A percentile compares a stretch with the other conserved stretches of the same genome.
These are phyloP conservation scores for Calameuta idolon DNA, from an alignment of 2,888 invertebrate genomes.

Conservation along the genomic window DNA sequence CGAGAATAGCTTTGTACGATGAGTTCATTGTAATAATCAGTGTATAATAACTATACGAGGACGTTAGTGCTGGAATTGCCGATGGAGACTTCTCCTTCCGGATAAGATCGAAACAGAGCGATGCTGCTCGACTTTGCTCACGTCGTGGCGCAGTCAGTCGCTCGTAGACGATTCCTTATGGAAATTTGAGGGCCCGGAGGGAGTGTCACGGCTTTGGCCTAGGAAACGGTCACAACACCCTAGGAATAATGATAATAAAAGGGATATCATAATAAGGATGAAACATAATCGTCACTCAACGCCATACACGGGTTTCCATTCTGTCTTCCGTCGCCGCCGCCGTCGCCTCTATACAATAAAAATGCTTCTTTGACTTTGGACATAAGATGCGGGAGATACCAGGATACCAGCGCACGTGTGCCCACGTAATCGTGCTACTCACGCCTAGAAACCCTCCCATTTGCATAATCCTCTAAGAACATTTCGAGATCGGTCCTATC, in stretches of 20 bases:
- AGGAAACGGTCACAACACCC: constrained; percentile 4
- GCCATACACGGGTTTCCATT: constrained; percentile 13
- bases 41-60: constrained; percentile 22
- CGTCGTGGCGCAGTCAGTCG: background rate
- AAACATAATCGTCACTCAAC: constrained; percentile 19
- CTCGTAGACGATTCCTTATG: constrained; percentile 22
- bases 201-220: background rate
- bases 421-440: background rate
- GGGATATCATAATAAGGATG: constrained; percentile 18
- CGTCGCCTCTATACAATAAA: background rate
- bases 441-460: background rate
- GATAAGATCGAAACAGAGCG: constrained; percentile 18
- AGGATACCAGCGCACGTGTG: background rate
- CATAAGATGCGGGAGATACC: background rate
- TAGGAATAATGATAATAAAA: background rate
- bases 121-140: background rate
- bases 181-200: constrained; percentile 11
- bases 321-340: constrained; percentile 2
- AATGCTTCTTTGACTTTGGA: constrained; percentile 1
- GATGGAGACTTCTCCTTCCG: too few species aligned
- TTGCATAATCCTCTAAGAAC: constrained; percentile 1
- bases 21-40: constrained; percentile 29
- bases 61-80: too few species aligned
- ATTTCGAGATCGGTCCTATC: background rate
- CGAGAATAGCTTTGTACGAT: too few species aligned